phyloP scores from a whole-genome alignment of 2,888 invertebrate genomes.

The Stenotaenia linearis region DNA sequence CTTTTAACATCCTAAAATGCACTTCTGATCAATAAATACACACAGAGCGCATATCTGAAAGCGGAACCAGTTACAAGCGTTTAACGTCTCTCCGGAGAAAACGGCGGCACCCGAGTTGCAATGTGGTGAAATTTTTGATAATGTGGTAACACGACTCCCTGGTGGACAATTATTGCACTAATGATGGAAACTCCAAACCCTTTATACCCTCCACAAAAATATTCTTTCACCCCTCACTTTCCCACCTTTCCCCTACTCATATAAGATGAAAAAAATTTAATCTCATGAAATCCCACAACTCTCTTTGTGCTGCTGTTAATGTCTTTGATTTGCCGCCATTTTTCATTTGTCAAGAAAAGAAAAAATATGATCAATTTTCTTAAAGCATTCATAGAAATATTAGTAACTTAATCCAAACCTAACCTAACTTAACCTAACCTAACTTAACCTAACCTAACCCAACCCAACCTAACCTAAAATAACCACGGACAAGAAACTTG shows the following conservation, averaged over 20 bases:
- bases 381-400: too few species aligned
- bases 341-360: not conserved
- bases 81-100: not conserved
- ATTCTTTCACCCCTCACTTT: not conserved
- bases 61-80: not conserved
- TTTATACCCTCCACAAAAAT: not conserved
- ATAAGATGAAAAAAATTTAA: not conserved
- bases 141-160: slow-evolving; percentile 4
- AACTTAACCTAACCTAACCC: too few species aligned
- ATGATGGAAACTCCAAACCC: not conserved
- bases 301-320: not conserved
- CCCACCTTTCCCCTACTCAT: not conserved
- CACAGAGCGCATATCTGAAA: not conserved
- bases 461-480: too few species aligned
- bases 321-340: too few species aligned
- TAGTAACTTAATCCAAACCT: too few species aligned
- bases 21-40: not conserved
- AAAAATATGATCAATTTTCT: not conserved
- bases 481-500: too few species aligned
- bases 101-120: not conserved
- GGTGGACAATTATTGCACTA: not conserved
- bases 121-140: slow-evolving; percentile 9
- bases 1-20: not conserved
- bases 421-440: too few species aligned
- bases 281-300: not conserved